These are phyloP conservation scores for Sapajus apella DNA, from an alignment of 2,113 vertebrate species.

Conservation along the genomic window DNA sequence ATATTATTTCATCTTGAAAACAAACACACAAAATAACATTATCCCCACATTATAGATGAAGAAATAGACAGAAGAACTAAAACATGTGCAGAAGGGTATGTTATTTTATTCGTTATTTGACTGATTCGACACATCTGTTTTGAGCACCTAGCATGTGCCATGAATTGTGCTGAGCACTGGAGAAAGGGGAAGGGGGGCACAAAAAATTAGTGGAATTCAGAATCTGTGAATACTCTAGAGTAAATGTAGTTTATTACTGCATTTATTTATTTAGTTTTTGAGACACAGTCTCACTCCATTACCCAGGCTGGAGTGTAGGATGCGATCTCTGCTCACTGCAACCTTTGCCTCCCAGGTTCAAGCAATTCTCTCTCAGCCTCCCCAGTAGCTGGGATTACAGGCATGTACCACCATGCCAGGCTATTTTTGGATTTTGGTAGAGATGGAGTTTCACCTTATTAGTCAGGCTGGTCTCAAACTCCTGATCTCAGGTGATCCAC, in stretches of 20 bases:
- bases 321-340: too few species aligned
- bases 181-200: not conserved
- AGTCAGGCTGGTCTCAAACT: too few species aligned
- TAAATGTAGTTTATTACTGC: not conserved
- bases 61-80: not conserved
- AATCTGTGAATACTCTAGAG: not conserved
- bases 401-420: too few species aligned
- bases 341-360: too few species aligned
- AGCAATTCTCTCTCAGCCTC: too few species aligned
- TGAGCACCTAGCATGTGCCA: not conserved
- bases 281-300: too few species aligned
- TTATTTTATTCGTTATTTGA: not conserved
- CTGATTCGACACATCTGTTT: not conserved
- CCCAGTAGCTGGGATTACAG: too few species aligned
- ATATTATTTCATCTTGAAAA: not conserved
- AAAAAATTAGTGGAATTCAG: conserved; percentile 1
- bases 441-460: too few species aligned
- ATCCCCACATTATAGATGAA: not conserved
- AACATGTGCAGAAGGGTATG: not conserved
- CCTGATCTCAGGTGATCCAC: too few species aligned
- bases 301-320: too few species aligned
- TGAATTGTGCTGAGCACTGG: not conserved
- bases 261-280: not conserved
- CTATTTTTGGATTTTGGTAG: too few species aligned
- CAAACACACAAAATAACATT: conserved; percentile 3